Conservation (phyloP, 2,113 vertebrate genomes). For the Ranitomeya variabilis region DNA sequence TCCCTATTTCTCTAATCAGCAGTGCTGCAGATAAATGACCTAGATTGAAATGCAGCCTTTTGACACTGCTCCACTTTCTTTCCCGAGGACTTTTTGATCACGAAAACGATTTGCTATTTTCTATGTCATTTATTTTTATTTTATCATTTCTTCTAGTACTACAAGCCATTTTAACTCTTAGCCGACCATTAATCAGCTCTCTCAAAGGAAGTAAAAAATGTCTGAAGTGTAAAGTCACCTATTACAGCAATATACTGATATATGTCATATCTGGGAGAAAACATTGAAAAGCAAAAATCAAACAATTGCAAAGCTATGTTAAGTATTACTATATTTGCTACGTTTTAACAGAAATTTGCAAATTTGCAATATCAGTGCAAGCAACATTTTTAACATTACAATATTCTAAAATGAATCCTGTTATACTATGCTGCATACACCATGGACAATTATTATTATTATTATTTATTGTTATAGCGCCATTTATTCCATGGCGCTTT, state of each 20-base stretch:
- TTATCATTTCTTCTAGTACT: neutral
- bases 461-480: too few species aligned
- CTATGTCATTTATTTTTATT: conserved; percentile 39
- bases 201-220: neutral
- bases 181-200: neutral
- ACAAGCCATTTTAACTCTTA: conserved; percentile 32
- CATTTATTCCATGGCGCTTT: too few species aligned
- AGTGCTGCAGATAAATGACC: conserved; percentile 52
- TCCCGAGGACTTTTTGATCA: conserved; percentile 37
- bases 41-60: conserved; percentile 47
- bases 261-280: too few species aligned
- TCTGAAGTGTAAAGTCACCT: neutral
- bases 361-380: too few species aligned
- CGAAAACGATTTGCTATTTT: conserved; percentile 30
- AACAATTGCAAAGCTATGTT: neutral
- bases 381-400: too few species aligned
- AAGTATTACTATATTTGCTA: neutral
- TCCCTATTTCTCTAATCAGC: conserved; percentile 49
- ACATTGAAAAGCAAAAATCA: neutral
- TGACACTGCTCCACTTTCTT: conserved; percentile 51
- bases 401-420: too few species aligned
- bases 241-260: neutral
- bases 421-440: too few species aligned
- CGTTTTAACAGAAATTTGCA: too few species aligned
- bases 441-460: too few species aligned